A percentile compares a stretch with the other conserved stretches of the same genome.
phyloP scores from a whole-genome alignment of 2,888 invertebrate genomes.

The Gibbula magus region DNA sequence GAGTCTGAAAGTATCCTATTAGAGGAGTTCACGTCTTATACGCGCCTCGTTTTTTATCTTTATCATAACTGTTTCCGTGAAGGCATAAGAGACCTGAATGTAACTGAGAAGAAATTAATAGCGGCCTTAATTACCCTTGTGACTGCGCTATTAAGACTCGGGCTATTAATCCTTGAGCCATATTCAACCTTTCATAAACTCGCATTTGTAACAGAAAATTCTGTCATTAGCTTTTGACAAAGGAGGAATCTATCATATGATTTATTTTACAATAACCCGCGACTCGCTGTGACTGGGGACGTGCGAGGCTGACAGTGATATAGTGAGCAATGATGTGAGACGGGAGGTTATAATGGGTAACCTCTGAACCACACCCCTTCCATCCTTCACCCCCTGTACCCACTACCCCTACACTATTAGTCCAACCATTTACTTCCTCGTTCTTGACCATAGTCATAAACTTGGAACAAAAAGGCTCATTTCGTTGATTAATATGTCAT shows the following conservation, averaged over 20 bases:
- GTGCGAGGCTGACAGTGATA: neutral
- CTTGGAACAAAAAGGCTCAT: too few relatives aligned
- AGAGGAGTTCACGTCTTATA: neutral
- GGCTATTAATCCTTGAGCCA: conserved; percentile 4
- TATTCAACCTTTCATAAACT: conserved; percentile 20
- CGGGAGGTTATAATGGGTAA: neutral
- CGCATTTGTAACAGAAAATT: conserved; percentile 19
- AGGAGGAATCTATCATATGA: conserved; percentile 19
- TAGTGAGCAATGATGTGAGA: neutral
- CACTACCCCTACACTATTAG: neutral
- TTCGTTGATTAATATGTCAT: too few relatives aligned
- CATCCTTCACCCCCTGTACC: neutral
- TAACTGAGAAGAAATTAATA: conserved; percentile 18
- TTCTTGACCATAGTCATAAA: too few relatives aligned
- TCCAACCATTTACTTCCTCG: too few relatives aligned
- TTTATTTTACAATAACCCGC: conserved; percentile 18
- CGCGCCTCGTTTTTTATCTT: neutral
- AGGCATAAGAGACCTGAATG: neutral
- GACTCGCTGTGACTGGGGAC: neutral
- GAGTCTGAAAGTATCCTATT: neutral
- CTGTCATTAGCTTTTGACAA: conserved; percentile 19
- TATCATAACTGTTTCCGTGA: conserved; percentile 11
- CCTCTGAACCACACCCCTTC: neutral
- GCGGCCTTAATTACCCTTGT: conserved; percentile 10
- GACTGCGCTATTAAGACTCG: neutral